These are phyloP conservation scores for Gymnocheta viridis DNA, from an alignment of 2,888 invertebrate genomes.

Conservation along the genomic window DNA sequence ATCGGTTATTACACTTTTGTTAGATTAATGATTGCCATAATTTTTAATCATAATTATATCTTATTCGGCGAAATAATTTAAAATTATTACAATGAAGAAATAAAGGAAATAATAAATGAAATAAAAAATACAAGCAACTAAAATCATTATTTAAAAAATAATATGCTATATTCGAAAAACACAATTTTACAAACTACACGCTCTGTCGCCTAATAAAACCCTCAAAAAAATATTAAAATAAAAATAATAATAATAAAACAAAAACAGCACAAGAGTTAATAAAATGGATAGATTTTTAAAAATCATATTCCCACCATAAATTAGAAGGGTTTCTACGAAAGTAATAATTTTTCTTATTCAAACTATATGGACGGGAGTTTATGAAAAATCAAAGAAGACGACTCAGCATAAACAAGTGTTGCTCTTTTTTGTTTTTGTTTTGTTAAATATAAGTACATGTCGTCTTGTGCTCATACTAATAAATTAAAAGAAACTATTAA, in stretches of 20 bases:
- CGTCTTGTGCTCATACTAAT: not conserved
- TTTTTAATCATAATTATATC: conserved; percentile 13
- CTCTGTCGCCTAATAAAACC: conserved; percentile 65
- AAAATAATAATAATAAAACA: not conserved
- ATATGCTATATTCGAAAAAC: not conserved
- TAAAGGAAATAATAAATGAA: conserved; percentile 18
- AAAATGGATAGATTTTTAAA: conserved; percentile 37
- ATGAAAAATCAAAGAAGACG: conserved; percentile 65
- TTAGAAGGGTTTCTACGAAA: conserved; percentile 61
- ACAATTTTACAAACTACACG: conserved; percentile 63
- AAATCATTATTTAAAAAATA: conserved; percentile 39
- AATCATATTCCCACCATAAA: conserved; percentile 70
- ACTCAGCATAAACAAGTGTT: conserved; percentile 56
- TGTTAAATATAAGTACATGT: conserved; percentile 26
- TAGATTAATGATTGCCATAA: not conserved
- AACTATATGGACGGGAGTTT: conserved; percentile 51
- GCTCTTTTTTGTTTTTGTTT: conserved; percentile 10
- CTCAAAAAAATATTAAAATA: not conserved
- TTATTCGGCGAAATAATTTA: conserved; percentile 6
- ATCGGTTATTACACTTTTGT: not conserved
- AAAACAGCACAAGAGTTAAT: too few species aligned
- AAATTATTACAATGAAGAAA: conserved; percentile 19
- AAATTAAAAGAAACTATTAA: conserved; percentile 2
- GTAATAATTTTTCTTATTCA: conserved; percentile 62
- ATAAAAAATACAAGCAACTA: conserved; percentile 28